These are phyloP conservation scores for Eurois occulta DNA, from an alignment of 2,888 invertebrate species.

Conservation along the genomic window DNA sequence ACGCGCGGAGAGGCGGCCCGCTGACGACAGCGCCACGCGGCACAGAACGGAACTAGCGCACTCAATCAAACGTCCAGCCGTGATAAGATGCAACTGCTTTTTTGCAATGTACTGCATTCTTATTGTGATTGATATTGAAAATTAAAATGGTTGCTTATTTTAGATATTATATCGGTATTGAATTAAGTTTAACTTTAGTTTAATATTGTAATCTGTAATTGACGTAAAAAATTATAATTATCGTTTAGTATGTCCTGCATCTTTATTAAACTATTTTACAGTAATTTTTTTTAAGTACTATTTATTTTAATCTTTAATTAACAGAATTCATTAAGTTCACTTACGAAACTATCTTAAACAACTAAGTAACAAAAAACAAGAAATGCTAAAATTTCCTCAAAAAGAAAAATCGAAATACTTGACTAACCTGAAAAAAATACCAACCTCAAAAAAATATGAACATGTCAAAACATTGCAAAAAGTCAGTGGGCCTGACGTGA, in stretches of 20 bases:
- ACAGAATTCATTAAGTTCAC: not conserved
- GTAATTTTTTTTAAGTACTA: not conserved
- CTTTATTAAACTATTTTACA: not conserved
- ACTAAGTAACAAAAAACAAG: not conserved
- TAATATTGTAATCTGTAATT: not conserved
- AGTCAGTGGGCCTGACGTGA: conserved; percentile 72
- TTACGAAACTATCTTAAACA: not conserved
- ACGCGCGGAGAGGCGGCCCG: conserved; percentile 80
- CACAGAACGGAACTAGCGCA: conserved; percentile 71
- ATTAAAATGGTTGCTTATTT: conserved; percentile 45
- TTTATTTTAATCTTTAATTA: conserved; percentile 1
- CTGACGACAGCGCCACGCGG: conserved; percentile 76
- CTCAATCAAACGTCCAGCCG: conserved; percentile 82
- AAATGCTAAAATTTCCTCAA: not conserved
- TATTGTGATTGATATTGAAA: conserved; percentile 63
- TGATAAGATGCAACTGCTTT: conserved; percentile 77
- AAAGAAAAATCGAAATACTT: conserved; percentile 3
- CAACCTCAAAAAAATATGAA: conserved; percentile 48
- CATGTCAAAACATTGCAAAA: conserved; percentile 79
- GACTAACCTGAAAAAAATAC: conserved; percentile 22
- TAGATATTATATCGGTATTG: not conserved
- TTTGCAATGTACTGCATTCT: conserved; percentile 74
- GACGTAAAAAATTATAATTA: not conserved
- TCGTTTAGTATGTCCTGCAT: not conserved
- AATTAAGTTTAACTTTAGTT: not conserved